These are phyloP conservation scores for Luehdorfia chinensis DNA, from an alignment of 1,140 invertebrate species.

Conservation along the genomic window DNA sequence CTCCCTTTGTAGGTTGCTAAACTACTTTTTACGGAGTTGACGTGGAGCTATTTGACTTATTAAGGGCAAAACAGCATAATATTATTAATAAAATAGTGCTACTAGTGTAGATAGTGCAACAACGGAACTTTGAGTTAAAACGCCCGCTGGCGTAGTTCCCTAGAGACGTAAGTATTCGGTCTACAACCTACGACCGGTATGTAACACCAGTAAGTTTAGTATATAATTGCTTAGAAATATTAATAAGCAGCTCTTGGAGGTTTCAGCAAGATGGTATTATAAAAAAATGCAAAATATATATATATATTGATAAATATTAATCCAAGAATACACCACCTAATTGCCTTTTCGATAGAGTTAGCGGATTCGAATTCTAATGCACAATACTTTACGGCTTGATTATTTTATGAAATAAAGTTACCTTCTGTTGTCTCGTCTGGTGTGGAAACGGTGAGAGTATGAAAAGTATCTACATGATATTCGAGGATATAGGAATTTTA, in stretches of 20 bases:
- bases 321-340: slow-evolving; percentile 55
- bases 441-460: slow-evolving; percentile 14
- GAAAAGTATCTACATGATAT: slow-evolving; percentile 7
- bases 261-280: slow-evolving; percentile 36
- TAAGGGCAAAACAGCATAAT: slow-evolving; percentile 68
- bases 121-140: slow-evolving; percentile 33
- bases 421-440: slow-evolving; percentile 45
- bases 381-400: slow-evolving; percentile 52
- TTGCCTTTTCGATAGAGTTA: slow-evolving; percentile 59
- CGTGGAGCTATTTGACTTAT: slow-evolving; percentile 36
- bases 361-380: slow-evolving; percentile 52
- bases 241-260: slow-evolving; percentile 33
- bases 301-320: slow-evolving; percentile 8
- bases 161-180: slow-evolving; percentile 34
- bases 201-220: slow-evolving; percentile 60
- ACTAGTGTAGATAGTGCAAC: slow-evolving; percentile 54
- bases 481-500: slow-evolving; percentile 5
- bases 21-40: slow-evolving; percentile 54
- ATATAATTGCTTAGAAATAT: slow-evolving; percentile 34
- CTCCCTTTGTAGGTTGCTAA: slow-evolving; percentile 48
- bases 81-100: slow-evolving; percentile 57
- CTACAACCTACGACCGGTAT: slow-evolving; percentile 45
- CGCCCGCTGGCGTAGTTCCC: slow-evolving; percentile 29
- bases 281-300: slow-evolving; percentile 20
- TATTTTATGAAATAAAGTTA: slow-evolving; percentile 56